A percentile compares a stretch with the other conserved stretches of the same genome.
Evolutionary conservation across 2,797 vertebrate genomes (phyloP).

Genomic region (Microctenopoma steveboyesi): DNA sequence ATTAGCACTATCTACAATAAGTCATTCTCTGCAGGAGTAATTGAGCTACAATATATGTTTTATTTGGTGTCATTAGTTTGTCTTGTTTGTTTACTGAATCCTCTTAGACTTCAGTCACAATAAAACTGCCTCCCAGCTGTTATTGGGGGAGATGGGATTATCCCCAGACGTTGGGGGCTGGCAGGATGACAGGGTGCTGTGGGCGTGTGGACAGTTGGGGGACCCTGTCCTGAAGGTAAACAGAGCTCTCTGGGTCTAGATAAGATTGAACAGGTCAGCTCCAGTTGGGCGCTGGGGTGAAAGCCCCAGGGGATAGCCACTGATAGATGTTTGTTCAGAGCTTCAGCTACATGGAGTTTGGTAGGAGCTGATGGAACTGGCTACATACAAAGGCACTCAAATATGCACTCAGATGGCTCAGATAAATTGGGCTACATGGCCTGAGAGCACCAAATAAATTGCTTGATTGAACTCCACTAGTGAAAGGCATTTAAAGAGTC

Average conservation of each 20-base stretch:
- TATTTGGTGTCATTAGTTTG: neutral
- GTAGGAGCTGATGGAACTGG: slow-evolving; percentile 55
- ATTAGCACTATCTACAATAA: neutral
- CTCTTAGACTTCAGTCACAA: slow-evolving; percentile 19
- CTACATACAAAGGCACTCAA: slow-evolving; percentile 22
- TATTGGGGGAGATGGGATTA: slow-evolving; percentile 64
- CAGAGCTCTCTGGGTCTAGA: slow-evolving; percentile 52
- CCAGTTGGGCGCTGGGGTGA: slow-evolving; percentile 48
- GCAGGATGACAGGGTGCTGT: slow-evolving; percentile 31
- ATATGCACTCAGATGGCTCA: slow-evolving; percentile 6
- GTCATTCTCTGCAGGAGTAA: neutral
- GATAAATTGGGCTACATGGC: slow-evolving; percentile 12
- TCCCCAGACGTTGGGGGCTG: slow-evolving; percentile 55
- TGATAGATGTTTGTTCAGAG: slow-evolving; percentile 74
- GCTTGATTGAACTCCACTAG: slow-evolving; percentile 1
- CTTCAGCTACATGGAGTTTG: slow-evolving; percentile 39
- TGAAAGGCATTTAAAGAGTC: slow-evolving; percentile 1
- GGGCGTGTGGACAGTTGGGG: slow-evolving; percentile 19
- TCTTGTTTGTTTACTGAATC: slow-evolving; percentile 21
- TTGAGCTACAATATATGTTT: neutral
- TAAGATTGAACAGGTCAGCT: slow-evolving; percentile 68
- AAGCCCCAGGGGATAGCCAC: slow-evolving; percentile 54
- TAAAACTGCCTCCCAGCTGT: slow-evolving; percentile 35
- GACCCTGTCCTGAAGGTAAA: slow-evolving; percentile 49
- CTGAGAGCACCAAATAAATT: neutral